A percentile compares a stretch with the other conserved stretches of the same genome.
phyloP scores from a whole-genome alignment of 2,888 invertebrate genomes.

The Trisateles emortualis region DNA sequence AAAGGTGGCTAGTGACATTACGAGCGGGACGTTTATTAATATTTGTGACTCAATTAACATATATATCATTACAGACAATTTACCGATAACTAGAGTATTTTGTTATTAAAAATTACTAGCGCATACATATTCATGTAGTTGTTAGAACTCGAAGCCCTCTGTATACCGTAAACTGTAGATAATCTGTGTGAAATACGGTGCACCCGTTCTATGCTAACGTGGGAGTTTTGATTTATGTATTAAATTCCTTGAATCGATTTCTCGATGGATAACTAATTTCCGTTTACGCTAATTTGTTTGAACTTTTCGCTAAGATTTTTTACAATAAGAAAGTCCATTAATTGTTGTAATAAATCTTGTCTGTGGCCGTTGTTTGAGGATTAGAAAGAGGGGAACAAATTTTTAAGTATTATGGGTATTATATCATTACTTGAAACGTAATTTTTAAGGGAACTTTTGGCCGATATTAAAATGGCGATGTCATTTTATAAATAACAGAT shows the following conservation, averaged over 20 bases:
- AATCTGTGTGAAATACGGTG: conserved; percentile 49
- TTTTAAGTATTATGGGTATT: neutral
- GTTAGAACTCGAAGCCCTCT: conserved; percentile 14
- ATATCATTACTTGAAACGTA: neutral
- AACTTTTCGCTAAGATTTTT: neutral
- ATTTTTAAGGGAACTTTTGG: no score
- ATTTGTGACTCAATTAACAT: conserved; percentile 44
- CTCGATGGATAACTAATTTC: conserved; percentile 27
- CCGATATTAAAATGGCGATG: no score
- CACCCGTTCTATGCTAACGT: conserved; percentile 41
- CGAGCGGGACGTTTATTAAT: conserved; percentile 40
- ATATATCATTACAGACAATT: conserved; percentile 40
- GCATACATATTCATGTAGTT: conserved; percentile 35
- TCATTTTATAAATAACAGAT: no score
- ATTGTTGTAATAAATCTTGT: conserved; percentile 1
- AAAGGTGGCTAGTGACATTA: conserved; percentile 45
- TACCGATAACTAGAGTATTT: conserved; percentile 31
- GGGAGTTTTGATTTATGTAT: conserved; percentile 58
- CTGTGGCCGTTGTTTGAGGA: neutral
- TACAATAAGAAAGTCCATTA: neutral
- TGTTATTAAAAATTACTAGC: conserved; percentile 2
- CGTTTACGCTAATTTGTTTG: conserved; percentile 13
- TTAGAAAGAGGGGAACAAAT: neutral
- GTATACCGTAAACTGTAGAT: conserved; percentile 25
- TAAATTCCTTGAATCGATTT: conserved; percentile 45